phyloP scores from a whole-genome alignment of 2,797 vertebrate genomes.

The Smutsia gigantea region DNA sequence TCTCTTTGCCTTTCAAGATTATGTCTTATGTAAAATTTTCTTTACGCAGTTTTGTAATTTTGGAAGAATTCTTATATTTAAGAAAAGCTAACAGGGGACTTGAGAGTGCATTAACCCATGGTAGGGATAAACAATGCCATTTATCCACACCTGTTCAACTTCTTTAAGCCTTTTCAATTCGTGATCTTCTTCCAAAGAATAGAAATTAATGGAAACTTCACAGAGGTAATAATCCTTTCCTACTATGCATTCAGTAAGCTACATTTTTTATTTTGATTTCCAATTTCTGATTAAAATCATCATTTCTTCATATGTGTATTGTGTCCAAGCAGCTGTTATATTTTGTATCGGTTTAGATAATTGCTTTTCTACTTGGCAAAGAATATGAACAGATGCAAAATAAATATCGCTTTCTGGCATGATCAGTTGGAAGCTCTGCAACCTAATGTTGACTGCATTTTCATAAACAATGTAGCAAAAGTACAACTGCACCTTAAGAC shows the following conservation, averaged over 20 bases:
- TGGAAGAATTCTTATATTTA: neutral
- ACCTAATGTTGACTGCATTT: neutral
- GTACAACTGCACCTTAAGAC: neutral
- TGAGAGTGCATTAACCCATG: neutral
- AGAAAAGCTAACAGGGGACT: neutral
- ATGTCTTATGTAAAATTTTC: neutral
- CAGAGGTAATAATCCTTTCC: neutral
- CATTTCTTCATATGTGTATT: slow-evolving; percentile 23
- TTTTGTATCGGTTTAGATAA: slow-evolving; percentile 44
- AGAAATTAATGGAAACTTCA: neutral
- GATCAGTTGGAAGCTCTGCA: neutral
- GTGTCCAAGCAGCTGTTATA: slow-evolving; percentile 29
- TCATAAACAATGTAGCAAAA: neutral
- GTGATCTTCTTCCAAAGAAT: neutral
- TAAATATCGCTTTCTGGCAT: slow-evolving; percentile 38
- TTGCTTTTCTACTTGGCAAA: slow-evolving; percentile 65
- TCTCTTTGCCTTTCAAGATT: neutral
- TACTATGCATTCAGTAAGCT: neutral
- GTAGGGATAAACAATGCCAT: neutral
- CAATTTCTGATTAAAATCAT: slow-evolving; percentile 45
- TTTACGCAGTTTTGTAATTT: slow-evolving; percentile 16
- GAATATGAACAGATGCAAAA: slow-evolving; percentile 57
- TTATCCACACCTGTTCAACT: neutral
- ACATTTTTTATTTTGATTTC: slow-evolving; percentile 28
- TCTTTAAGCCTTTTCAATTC: neutral